Percentiles rank a stretch among this genome's conserved stretches.
Evolutionary conservation across 1,140 invertebrate genomes (phyloP).

Genomic region (Periplaneta americana): DNA sequence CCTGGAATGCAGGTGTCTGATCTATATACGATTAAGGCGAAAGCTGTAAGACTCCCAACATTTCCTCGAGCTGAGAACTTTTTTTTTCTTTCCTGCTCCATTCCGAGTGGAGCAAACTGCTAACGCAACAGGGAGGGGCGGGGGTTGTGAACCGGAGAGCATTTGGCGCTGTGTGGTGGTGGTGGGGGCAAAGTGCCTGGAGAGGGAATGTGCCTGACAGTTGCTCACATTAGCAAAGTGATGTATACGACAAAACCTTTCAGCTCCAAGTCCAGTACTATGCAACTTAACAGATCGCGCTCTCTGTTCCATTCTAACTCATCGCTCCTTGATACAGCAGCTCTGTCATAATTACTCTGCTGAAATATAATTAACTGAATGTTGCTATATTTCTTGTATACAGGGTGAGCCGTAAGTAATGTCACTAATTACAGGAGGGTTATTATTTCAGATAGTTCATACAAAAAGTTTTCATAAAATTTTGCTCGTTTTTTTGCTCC

Average conservation of each 20-base stretch:
- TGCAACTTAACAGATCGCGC: too few species aligned
- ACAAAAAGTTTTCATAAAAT: too few species aligned
- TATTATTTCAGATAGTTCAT: too few species aligned
- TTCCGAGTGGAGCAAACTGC: not conserved
- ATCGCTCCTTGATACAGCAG: too few species aligned
- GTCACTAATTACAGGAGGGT: too few species aligned
- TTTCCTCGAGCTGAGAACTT: not conserved
- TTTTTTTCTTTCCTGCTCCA: not conserved
- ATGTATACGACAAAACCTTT: constrained; percentile 11
- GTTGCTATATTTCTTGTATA: too few species aligned
- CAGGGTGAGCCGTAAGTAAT: too few species aligned
- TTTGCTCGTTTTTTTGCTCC: too few species aligned
- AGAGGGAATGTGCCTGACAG: constrained; percentile 1
- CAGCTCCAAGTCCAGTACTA: not conserved
- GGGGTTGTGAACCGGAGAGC: not conserved
- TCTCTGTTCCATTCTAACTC: too few species aligned
- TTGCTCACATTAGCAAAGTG: constrained; percentile 5
- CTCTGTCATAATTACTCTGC: too few species aligned
- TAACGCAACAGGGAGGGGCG: not conserved
- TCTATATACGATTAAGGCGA: not conserved
- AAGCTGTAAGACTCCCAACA: not conserved
- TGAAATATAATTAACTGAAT: too few species aligned
- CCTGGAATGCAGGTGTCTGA: too few species aligned
- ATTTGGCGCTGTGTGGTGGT: not conserved
- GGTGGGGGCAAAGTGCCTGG: not conserved